Evolutionary conservation across 2,113 vertebrate genomes (phyloP), one percentile per base, ranked within the genome.

Genomic region (Carassius auratus): DNA sequence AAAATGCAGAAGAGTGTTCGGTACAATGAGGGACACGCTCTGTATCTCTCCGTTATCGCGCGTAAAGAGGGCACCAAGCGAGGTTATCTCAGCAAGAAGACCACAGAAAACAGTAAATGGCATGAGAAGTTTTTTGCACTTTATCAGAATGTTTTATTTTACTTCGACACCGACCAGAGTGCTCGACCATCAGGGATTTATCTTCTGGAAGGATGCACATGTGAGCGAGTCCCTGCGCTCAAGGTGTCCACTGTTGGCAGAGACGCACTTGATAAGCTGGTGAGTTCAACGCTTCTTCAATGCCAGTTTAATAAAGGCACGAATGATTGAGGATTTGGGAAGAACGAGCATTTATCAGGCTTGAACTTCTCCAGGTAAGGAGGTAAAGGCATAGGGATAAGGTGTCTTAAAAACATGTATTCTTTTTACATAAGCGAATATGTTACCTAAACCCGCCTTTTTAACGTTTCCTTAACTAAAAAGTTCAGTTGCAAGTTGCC

Each of bases 121-220:
- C 97, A 98, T 88, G 97, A 98, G 79, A 98, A 97, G 94, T 99
- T 96, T 95, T 98, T 99, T 92, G 96, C 97, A 3, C 96, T 99
- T 8, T 97, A 97, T 91, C 97, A 99, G 87, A 99, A 99, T 94
- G 92, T 99, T 76, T 95, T 99, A 17, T 99, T 99, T 93, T 99
- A 98, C 95, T 99, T 98, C 92, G 98, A 99, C 89, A 95, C 95
- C 82, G 98, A 99, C 92, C 97, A 98, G 90, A 99, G 97, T 92
- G 90, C 96, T 84, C 95, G 97, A 48, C 97, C 97, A 17, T 95
- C 97, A 3, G 98, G 97, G 94, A 96, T 99, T 92, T 99, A 99
- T 92, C 95, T 99, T 94, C 93, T 99, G 95, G 98, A 99, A 87
- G 97, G 98, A 84, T 98, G 97, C 95, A 98, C 94, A 92, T 99